Evolutionary conservation across 2,888 invertebrate species (phyloP), one percentile per base, ranked within the genome.

Genomic region (Busseola fusca): DNA sequence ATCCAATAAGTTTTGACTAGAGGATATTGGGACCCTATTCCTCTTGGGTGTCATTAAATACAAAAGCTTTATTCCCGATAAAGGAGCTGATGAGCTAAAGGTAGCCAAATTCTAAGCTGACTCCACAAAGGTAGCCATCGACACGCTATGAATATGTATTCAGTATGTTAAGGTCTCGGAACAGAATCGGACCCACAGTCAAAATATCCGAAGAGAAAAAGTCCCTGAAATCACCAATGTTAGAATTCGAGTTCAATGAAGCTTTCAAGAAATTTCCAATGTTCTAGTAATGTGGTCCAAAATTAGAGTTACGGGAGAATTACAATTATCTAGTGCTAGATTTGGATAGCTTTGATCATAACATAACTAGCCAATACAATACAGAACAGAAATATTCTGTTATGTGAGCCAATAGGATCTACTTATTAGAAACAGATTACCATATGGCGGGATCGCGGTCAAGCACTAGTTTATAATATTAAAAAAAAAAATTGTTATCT

Each of bases 1-100:
- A 54, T 60, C 27, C 10, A 25, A 25, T 25, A 9, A 37, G 25
- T 45, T 66, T 67, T 59, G 67, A 45, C 37, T 40, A 25, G 25
- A 27, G 7, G 6, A 40, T 45, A 14, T 25, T 18, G 1, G 6
- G 16, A 54, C 9, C 2, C 25, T 54, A 54, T 54, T 27, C 3
- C 18, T 27, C 18, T 27, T 27, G 9, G 27, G 3, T 16, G 9
- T 30, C 3, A 30, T 18, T 30, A 56, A 30, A 30, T 30, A 30
- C 4, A 56, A 30, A 18, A 21, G 30, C 1, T 21, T 30, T 56
- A 1, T 16, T 40, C 12, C 10, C 40, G 40, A 1, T 40, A 40
- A 1, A 40, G 40, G 40, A 42, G 16, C 42, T 16, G 16, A 5
- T 42, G 5, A 5, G 16, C 16, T 42, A 42, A 42, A 42, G 16